These are phyloP conservation scores for Drosophila dives DNA, from an alignment of 2,888 invertebrate species.

Conservation along the genomic window DNA sequence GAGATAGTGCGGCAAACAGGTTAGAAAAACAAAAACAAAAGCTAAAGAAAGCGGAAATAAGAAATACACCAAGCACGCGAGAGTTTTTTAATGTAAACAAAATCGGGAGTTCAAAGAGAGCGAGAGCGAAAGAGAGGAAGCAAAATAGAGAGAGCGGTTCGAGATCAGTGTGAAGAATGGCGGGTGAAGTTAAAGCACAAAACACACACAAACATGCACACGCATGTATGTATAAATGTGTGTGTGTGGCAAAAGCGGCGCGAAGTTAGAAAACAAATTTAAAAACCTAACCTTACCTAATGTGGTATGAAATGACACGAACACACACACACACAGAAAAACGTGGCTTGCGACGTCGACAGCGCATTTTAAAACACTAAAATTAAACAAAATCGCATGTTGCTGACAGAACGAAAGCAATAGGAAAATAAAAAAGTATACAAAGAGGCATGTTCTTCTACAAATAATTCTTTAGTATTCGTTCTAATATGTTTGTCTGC, in stretches of 20 bases:
- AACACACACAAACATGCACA: conserved; percentile 3
- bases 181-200: conserved; percentile 41
- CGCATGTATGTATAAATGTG: neutral
- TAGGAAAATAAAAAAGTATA: conserved; percentile 16
- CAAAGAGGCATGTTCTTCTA: conserved; percentile 12
- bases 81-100: conserved; percentile 70
- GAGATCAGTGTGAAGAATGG: conserved; percentile 31
- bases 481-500: conserved; percentile 1
- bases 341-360: conserved; percentile 56
- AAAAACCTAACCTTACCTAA: conserved; percentile 82
- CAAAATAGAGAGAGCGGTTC: conserved; percentile 12
- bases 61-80: conserved; percentile 55
- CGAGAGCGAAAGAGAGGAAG: neutral
- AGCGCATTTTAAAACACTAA: conserved; percentile 55
- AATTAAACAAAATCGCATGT: conserved; percentile 37
- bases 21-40: conserved; percentile 52
- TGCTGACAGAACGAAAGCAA: conserved; percentile 32
- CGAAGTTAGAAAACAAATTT: conserved; percentile 68
- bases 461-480: neutral
- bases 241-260: conserved; percentile 31
- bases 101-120: conserved; percentile 36
- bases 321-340: conserved; percentile 52
- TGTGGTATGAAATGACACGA: conserved; percentile 71
- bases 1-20: conserved; percentile 57
- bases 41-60: conserved; percentile 62